Evolutionary conservation across 1,140 invertebrate species (phyloP).

Genomic region (Aphelinus atriplicis): DNA sequence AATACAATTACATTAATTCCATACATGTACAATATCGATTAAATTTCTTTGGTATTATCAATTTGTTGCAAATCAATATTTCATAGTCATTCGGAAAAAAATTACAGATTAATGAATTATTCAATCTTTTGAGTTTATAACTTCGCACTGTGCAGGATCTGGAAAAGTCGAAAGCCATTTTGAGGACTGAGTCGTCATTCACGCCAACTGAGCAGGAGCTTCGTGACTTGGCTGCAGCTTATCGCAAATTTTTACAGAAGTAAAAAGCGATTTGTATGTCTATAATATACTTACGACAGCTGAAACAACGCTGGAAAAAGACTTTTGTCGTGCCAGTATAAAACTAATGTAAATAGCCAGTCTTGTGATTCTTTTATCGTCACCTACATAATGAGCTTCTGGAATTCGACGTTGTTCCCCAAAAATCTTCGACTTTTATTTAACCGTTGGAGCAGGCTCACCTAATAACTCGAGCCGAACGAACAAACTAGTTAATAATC

Average conservation of each 20-base stretch:
- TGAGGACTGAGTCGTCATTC: constrained; percentile 58
- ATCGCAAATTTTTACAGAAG: constrained; percentile 46
- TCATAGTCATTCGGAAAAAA: not conserved
- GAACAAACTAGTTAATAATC: constrained; percentile 65
- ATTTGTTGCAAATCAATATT: too few species aligned
- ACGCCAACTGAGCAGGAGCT: constrained; percentile 61
- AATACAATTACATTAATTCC: too few species aligned
- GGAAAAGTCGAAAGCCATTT: constrained; percentile 54
- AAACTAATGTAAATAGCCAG: too few species aligned
- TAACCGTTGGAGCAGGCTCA: constrained; percentile 24
- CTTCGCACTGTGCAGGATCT: constrained; percentile 52
- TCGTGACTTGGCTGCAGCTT: constrained; percentile 46
- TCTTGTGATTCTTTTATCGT: too few species aligned
- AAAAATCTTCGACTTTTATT: not conserved
- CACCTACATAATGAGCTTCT: too few species aligned
- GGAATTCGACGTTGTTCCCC: not conserved
- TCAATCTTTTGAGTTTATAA: too few species aligned
- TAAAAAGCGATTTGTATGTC: not conserved
- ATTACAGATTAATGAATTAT: not conserved
- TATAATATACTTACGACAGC: not conserved
- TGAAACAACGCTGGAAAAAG: not conserved
- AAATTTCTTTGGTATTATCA: too few species aligned
- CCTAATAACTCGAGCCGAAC: constrained; percentile 67
- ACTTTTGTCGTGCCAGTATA: too few species aligned
- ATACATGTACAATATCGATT: too few species aligned